Evolutionary conservation across 2,888 invertebrate genomes (phyloP).

Genomic region (Scaptomyza caliginosa): DNA sequence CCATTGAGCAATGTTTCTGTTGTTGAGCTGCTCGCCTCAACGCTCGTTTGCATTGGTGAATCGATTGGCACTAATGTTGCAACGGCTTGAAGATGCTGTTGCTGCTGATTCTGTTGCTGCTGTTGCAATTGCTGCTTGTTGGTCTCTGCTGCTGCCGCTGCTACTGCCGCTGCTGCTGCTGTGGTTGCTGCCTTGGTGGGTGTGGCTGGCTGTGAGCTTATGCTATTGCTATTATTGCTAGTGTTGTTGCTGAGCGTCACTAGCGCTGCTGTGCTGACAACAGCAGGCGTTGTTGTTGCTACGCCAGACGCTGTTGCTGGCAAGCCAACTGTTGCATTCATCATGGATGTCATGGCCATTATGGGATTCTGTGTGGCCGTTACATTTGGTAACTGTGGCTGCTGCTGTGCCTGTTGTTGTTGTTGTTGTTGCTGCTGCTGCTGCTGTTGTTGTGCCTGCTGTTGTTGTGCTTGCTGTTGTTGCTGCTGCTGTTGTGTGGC

Average conservation of each 20-base stretch:
- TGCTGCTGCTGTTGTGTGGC: conserved; percentile 62
- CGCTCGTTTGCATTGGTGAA: conserved; percentile 34
- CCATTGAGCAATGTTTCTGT: conserved; percentile 52
- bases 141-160: conserved; percentile 24
- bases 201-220: conserved; percentile 1
- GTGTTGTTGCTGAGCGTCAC: conserved; percentile 53
- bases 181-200: conserved; percentile 26
- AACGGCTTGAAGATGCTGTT: conserved; percentile 12
- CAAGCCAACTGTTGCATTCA: conserved; percentile 74
- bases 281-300: conserved; percentile 23
- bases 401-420: conserved; percentile 70
- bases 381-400: conserved; percentile 52
- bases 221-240: conserved; percentile 7
- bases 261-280: conserved; percentile 48
- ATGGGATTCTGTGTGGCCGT: conserved; percentile 84
- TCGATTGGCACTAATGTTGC: conserved; percentile 63
- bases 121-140: conserved; percentile 10
- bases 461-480: conserved; percentile 86
- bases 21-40: conserved; percentile 58
- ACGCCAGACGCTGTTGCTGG: conserved; percentile 42
- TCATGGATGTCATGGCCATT: conserved; percentile 83
- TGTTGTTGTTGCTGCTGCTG: conserved; percentile 55
- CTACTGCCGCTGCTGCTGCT: conserved; percentile 10
- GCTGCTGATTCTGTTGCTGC: conserved; percentile 37
- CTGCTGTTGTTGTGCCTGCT: conserved; percentile 81